These are phyloP conservation scores for Abrostola triplasia DNA, from an alignment of 2,888 invertebrate genomes.

Conservation along the genomic window DNA sequence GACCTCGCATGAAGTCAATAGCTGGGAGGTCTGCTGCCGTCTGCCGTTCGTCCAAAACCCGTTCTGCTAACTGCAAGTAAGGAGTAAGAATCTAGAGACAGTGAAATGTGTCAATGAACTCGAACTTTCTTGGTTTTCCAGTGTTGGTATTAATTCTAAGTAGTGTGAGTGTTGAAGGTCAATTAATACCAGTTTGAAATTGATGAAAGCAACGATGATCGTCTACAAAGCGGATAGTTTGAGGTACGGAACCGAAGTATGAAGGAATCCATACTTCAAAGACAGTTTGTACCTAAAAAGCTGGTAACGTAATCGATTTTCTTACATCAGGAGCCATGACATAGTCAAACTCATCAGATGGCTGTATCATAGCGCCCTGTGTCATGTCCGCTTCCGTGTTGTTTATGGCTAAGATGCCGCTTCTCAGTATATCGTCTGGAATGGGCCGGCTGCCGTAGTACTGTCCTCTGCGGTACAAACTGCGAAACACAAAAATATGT, in stretches of 20 bases:
- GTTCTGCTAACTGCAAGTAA: slow-evolving; percentile 58
- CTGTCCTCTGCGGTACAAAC: slow-evolving; percentile 61
- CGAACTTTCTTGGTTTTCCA: no score
- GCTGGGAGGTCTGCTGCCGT: slow-evolving; percentile 59
- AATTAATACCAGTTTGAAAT: no score
- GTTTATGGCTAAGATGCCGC: slow-evolving; percentile 63
- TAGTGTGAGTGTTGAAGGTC: no score
- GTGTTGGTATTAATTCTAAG: no score
- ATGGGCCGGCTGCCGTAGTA: slow-evolving; percentile 57
- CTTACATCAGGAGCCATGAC: slow-evolving; percentile 66
- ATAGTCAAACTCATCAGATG: slow-evolving; percentile 60
- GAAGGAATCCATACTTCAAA: no score
- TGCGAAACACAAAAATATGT: slow-evolving; percentile 28
- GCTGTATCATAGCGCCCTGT: slow-evolving; percentile 64
- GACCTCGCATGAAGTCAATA: slow-evolving; percentile 78
- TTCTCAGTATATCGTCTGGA: slow-evolving; percentile 60
- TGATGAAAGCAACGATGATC: no score
- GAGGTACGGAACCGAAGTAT: no score
- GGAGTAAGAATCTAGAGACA: not conserved
- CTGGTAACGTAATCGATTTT: no score
- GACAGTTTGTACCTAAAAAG: no score
- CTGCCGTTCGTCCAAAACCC: slow-evolving; percentile 50
- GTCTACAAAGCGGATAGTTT: no score
- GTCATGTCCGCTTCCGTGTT: slow-evolving; percentile 67
- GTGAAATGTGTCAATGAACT: not conserved